These are phyloP conservation scores for Xiphophorus couchianus DNA, from an alignment of 2,113 vertebrate species.

Conservation along the genomic window DNA sequence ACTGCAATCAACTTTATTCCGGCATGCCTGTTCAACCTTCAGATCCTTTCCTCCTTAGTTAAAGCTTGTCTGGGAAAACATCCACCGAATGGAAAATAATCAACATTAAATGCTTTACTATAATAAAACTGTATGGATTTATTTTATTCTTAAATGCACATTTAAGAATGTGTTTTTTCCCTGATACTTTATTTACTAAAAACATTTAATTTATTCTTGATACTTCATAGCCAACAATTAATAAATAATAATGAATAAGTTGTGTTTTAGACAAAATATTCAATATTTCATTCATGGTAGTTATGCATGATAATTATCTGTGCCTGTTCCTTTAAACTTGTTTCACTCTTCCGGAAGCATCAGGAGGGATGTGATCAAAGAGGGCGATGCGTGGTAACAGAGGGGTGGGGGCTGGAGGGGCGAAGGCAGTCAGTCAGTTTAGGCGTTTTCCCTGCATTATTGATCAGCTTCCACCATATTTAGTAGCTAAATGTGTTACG, in stretches of 20 bases:
- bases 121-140: background rate
- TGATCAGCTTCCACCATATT: slow-evolving; percentile 26
- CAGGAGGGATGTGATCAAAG: slow-evolving; percentile 16
- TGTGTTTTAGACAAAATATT: slow-evolving; percentile 35
- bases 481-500: slow-evolving; percentile 12
- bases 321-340: slow-evolving; percentile 13
- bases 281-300: slow-evolving; percentile 21
- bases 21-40: slow-evolving; percentile 7
- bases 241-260: slow-evolving; percentile 60
- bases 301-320: slow-evolving; percentile 9
- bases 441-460: slow-evolving; percentile 56
- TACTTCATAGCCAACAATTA: slow-evolving; percentile 21
- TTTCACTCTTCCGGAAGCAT: slow-evolving; percentile 8
- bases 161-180: background rate
- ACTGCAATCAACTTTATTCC: background rate
- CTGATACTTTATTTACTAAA: background rate
- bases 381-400: slow-evolving; percentile 14
- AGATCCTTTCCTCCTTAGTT: slow-evolving; percentile 1
- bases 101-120: slow-evolving; percentile 2
- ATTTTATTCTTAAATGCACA: background rate
- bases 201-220: background rate
- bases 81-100: slow-evolving; percentile 17
- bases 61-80: slow-evolving; percentile 7
- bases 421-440: slow-evolving; percentile 23
- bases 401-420: slow-evolving; percentile 4